Evolutionary conservation across 2,797 vertebrate species (phyloP).

Genomic region (Etheostoma nigrum): DNA sequence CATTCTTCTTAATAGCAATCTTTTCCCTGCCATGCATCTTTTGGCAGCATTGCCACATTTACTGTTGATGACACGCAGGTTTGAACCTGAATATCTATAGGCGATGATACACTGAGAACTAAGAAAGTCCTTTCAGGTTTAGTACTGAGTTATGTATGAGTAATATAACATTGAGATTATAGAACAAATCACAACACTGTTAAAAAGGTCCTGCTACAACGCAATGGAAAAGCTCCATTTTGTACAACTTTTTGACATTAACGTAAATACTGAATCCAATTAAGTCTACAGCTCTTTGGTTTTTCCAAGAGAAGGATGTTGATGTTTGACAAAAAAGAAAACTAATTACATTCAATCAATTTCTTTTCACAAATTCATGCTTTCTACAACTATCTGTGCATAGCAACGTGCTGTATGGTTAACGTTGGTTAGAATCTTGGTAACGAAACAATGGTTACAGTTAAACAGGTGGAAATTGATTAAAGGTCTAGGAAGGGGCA

Average conservation of each 20-base stretch:
- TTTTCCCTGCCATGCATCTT: conserved; percentile 12
- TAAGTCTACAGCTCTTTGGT: not conserved
- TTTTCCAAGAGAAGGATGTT: not conserved
- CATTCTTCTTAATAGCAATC: conserved; percentile 37
- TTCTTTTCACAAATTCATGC: not conserved
- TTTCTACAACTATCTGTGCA: not conserved
- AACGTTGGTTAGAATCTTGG: too few species aligned
- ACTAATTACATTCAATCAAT: not conserved
- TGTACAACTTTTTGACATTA: not conserved
- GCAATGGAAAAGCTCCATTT: not conserved
- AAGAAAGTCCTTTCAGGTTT: not conserved
- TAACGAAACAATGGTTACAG: too few species aligned
- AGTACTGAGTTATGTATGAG: not conserved
- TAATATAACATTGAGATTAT: not conserved
- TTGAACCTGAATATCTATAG: conserved; percentile 8
- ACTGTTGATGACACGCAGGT: conserved; percentile 10
- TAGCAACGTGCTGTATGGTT: not conserved
- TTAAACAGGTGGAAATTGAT: too few species aligned
- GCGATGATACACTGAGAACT: not conserved
- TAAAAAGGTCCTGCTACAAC: not conserved
- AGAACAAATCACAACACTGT: conserved; percentile 11
- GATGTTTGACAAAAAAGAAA: not conserved
- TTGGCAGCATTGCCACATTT: conserved; percentile 12
- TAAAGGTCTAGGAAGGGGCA: too few species aligned
- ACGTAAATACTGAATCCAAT: not conserved